Conservation (phyloP, 2,888 invertebrate genomes). For the Lycaena phlaeas region DNA sequence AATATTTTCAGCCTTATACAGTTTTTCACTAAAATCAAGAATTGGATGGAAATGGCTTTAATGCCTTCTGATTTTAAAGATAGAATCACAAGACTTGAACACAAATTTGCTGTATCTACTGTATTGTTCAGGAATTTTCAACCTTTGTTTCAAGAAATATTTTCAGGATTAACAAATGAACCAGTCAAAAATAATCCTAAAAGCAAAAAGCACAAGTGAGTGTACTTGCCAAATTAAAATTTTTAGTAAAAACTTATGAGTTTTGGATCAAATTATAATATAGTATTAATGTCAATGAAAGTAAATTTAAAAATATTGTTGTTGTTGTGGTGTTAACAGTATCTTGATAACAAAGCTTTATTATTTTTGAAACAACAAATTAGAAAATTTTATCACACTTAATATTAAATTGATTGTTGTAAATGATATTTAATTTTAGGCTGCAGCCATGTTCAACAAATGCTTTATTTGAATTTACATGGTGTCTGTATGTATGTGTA, state of each 20-base stretch:
- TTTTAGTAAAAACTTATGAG: too few relatives aligned
- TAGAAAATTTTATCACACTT: too few relatives aligned
- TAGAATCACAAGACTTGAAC: conserved; percentile 87
- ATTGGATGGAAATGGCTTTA: conserved; percentile 96
- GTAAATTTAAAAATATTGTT: too few relatives aligned
- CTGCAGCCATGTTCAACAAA: conserved; percentile 83
- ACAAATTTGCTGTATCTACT: conserved; percentile 93
- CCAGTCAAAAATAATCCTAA: conserved; percentile 73
- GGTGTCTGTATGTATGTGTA: conserved; percentile 93
- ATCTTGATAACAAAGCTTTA: too few relatives aligned
- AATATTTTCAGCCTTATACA: conserved; percentile 81
- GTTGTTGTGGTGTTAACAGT: too few relatives aligned
- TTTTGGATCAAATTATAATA: too few relatives aligned
- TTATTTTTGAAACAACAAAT: too few relatives aligned
- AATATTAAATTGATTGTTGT: too few relatives aligned
- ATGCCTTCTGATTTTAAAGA: conserved; percentile 86
- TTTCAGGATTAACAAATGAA: conserved; percentile 77
- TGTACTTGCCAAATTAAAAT: too few relatives aligned
- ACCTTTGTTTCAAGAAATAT: conserved; percentile 90
- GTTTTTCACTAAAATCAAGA: conserved; percentile 94
- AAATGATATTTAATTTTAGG: conserved; percentile 63
- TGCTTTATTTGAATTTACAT: conserved; percentile 93
- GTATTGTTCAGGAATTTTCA: conserved; percentile 95
- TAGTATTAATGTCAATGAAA: too few relatives aligned
- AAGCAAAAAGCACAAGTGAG: conserved; percentile 62